Evolutionary conservation across 2,797 vertebrate genomes (phyloP).

Genomic region (Pristis pectinata): DNA sequence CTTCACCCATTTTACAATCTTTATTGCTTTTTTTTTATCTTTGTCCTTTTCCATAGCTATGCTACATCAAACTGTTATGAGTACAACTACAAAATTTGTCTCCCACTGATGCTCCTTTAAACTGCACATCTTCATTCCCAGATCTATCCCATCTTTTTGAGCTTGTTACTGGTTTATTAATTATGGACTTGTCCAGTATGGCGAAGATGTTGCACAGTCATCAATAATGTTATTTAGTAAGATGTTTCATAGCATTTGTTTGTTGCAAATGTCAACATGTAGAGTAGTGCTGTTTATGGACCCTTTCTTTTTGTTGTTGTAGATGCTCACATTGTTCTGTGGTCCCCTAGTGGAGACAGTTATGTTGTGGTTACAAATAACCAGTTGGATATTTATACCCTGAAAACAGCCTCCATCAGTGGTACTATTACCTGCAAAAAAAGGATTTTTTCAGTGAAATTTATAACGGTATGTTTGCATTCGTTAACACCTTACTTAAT

Average conservation of each 20-base stretch:
- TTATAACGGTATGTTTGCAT: slow-evolving; percentile 72
- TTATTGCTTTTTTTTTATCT: no score
- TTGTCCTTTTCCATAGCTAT: no score
- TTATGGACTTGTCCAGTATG: neutral
- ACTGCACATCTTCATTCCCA: no score
- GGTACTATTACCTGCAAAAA: slow-evolving; percentile 67
- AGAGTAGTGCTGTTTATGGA: neutral
- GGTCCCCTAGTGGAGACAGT: slow-evolving; percentile 80
- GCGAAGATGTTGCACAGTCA: no score
- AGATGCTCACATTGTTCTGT: slow-evolving; percentile 86
- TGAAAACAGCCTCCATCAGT: slow-evolving; percentile 74
- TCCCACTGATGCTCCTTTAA: no score
- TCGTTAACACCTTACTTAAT: neutral
- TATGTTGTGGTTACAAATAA: slow-evolving; percentile 71
- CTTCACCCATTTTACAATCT: no score
- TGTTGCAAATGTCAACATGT: neutral
- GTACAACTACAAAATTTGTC: no score
- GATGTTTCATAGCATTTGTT: neutral
- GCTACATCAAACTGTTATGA: no score
- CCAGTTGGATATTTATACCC: slow-evolving; percentile 70
- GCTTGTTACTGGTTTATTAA: neutral
- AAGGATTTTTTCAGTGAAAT: slow-evolving; percentile 78
- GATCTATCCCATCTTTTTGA: neutral
- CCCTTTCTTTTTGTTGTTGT: slow-evolving; percentile 39
- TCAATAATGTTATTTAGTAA: neutral